These are phyloP conservation scores for Drosophila fulvimacula DNA, from an alignment of 2,888 invertebrate genomes.

Conservation along the genomic window DNA sequence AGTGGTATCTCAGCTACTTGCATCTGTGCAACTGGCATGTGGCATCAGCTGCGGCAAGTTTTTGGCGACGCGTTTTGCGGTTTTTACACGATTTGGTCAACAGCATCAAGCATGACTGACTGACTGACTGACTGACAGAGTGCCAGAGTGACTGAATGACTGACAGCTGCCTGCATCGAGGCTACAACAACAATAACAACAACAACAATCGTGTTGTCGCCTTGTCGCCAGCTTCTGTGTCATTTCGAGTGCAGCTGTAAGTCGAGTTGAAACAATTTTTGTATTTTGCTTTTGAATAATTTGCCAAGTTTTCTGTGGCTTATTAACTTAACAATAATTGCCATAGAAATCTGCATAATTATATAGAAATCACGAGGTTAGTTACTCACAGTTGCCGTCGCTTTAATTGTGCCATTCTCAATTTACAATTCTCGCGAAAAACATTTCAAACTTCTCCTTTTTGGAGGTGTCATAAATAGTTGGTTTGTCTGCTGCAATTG, in stretches of 20 bases:
- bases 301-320: slow-evolving; percentile 56
- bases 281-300: slow-evolving; percentile 71
- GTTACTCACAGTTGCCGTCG: slow-evolving; percentile 44
- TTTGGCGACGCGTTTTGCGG: slow-evolving; percentile 49
- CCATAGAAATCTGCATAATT: slow-evolving; percentile 74
- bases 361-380: slow-evolving; percentile 79
- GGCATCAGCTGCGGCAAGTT: slow-evolving; percentile 45
- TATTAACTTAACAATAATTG: slow-evolving; percentile 77
- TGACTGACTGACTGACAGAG: slow-evolving; percentile 40
- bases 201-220: slow-evolving; percentile 51
- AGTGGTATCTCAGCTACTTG: slow-evolving; percentile 36
- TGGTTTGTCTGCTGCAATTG: slow-evolving; percentile 2
- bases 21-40: slow-evolving; percentile 57
- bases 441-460: slow-evolving; percentile 23
- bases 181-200: slow-evolving; percentile 35
- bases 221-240: slow-evolving; percentile 63
- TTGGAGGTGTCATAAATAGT: slow-evolving; percentile 30
- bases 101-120: slow-evolving; percentile 68
- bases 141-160: slow-evolving; percentile 28
- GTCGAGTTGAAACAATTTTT: slow-evolving; percentile 53
- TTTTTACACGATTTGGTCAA: slow-evolving; percentile 79
- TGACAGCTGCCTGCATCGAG: slow-evolving; percentile 69
- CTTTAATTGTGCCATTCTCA: slow-evolving; percentile 35
- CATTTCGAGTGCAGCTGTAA: slow-evolving; percentile 76
- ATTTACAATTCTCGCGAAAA: slow-evolving; percentile 13